Conservation (phyloP, 2,113 vertebrate genomes). For the Mustelus asterias region DNA sequence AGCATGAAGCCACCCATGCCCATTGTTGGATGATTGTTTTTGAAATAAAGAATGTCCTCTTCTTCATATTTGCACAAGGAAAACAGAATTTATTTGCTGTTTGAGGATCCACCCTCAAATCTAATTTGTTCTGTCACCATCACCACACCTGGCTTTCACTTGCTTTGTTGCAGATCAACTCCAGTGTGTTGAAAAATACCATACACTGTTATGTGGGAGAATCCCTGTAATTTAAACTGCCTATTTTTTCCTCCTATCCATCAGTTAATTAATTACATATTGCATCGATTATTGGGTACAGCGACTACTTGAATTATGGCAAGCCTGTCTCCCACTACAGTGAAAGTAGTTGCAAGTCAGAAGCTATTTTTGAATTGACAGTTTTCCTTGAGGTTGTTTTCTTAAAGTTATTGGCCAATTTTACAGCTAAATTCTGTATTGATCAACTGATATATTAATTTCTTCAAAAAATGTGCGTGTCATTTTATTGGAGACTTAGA, state of each 20-base stretch:
- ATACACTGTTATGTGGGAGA: not conserved
- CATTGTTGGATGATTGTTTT: not conserved
- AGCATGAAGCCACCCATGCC: not conserved
- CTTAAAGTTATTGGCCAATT: not conserved
- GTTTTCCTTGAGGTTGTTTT: not conserved
- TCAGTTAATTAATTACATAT: not conserved
- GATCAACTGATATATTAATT: not conserved
- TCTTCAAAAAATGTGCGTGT: not conserved
- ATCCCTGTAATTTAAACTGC: not conserved
- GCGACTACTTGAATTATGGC: no score
- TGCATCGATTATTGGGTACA: no score
- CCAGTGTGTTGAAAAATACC: not conserved
- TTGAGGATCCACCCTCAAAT: not conserved
- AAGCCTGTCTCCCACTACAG: not conserved
- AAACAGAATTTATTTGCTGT: not conserved
- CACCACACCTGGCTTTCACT: not conserved
- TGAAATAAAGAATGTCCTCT: not conserved
- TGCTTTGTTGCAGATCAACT: not conserved
- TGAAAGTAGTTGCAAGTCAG: not conserved
- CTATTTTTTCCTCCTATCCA: not conserved
- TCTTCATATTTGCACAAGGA: not conserved
- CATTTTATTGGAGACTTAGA: no score
- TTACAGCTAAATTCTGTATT: not conserved
- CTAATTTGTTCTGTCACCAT: not conserved
- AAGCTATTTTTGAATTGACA: not conserved